Percentiles rank a stretch among this genome's conserved stretches.
These are phyloP conservation scores for Netelia inedita DNA, from an alignment of 2,888 invertebrate species.

Conservation along the genomic window DNA sequence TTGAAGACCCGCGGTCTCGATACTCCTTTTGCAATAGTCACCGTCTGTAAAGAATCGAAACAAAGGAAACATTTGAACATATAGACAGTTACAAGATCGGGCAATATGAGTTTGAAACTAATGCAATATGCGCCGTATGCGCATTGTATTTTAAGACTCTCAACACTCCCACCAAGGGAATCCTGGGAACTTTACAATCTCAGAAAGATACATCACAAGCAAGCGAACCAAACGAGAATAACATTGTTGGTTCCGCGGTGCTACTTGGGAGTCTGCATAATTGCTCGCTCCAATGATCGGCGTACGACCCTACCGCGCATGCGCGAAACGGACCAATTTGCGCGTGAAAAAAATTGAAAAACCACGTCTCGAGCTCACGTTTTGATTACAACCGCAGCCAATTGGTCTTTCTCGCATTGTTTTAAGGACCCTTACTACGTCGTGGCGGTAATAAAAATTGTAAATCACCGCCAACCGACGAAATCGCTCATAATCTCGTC, in stretches of 20 bases:
- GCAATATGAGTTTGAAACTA: neutral
- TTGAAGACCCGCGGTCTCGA: constrained; percentile 94
- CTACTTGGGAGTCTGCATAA: constrained; percentile 44
- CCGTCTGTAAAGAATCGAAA: constrained; percentile 87
- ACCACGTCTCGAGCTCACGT: constrained; percentile 18
- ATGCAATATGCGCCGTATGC: neutral
- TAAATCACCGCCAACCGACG: constrained; percentile 18
- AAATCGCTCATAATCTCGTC: constrained; percentile 15
- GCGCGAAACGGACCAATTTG: neutral
- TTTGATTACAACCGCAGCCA: constrained; percentile 48
- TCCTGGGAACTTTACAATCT: constrained; percentile 46
- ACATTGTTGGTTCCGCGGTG: constrained; percentile 27
- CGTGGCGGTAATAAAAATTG: constrained; percentile 25
- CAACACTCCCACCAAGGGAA: neutral
- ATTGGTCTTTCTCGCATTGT: constrained; percentile 41
- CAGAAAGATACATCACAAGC: constrained; percentile 2
- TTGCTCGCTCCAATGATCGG: constrained; percentile 44
- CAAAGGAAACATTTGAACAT: constrained; percentile 24
- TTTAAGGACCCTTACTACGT: constrained; percentile 1
- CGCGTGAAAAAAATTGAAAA: constrained; percentile 25
- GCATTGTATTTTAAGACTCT: neutral
- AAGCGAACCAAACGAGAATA: constrained; percentile 29
- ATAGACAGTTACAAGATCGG: neutral
- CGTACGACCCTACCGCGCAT: neutral
- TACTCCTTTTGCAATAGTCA: constrained; percentile 95